Base-by-base conservation (phyloP, 2,113 vertebrate genomes). In the Nesogale talazaci region DNA sequence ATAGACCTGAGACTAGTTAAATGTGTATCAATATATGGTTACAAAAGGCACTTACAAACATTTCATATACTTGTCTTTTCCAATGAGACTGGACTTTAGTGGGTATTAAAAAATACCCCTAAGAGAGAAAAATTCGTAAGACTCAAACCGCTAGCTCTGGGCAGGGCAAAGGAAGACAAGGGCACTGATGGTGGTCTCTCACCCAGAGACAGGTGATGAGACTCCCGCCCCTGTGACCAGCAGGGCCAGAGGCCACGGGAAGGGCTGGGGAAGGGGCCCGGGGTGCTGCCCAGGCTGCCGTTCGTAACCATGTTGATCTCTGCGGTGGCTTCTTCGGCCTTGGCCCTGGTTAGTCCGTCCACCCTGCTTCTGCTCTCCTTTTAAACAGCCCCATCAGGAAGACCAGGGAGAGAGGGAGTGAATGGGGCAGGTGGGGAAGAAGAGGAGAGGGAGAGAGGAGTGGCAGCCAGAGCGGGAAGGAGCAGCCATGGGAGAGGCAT, bases 341-440 rank as follows among this genome's bases (percentile, higher is more conserved):
- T 83, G 22, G 34, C 69, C 46, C 57, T 52, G 63, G 59, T 80
- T 19, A 76, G 17, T 34, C 14, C 59, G 56, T 69, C 5, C 12
- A 40, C 34, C 34, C 63, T 76, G 59, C 38, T 70, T 89, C 69
- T 86, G 14, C 27, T 5, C 25, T 63, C 46, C 65, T 89, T 91
- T 85, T 83, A 92, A 89, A 93, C 75, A 93, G 91, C 80, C 74
- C 57, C 17, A 89, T 89, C 36, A 84, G 82, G 34, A 84, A 94
- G 38, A 76, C 46, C 10, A 52, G 46, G 46, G 57, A 82, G 89
- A 94, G 88, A 29, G 52, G 40, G 23, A 36, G 9, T 11, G 15
- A 72, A 78, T 25, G 2, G 46, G 70, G 17, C 63, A 52, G 38
- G 22, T 6, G 88, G 19, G 52, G 79, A 65, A 90, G 65, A 82